Conservation (phyloP, 2,797 vertebrate genomes). For the Liparis tanakae region DNA sequence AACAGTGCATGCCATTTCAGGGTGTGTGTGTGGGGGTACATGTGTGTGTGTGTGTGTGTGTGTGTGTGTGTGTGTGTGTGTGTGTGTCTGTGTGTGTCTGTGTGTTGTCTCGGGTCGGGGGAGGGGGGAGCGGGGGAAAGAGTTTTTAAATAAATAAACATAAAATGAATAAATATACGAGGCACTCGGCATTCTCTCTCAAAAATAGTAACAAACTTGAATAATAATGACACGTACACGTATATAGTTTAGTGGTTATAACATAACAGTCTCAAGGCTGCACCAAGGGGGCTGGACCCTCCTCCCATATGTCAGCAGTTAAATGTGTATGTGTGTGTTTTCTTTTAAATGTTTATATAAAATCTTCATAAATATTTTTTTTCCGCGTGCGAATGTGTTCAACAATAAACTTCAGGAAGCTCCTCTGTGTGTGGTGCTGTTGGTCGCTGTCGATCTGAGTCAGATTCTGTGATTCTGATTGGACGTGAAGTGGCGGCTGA, state of each 20-base stretch:
- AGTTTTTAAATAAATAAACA: constrained; percentile 56
- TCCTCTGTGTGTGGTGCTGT: constrained; percentile 27
- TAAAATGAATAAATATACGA: constrained; percentile 77
- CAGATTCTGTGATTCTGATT: constrained; percentile 47
- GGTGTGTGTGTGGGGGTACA: constrained; percentile 1
- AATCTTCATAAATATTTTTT: constrained; percentile 2
- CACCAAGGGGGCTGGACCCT: constrained; percentile 80
- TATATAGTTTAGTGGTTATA: constrained; percentile 85
- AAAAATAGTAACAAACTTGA: constrained; percentile 79
- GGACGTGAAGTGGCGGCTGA: constrained; percentile 32
- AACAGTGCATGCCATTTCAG: constrained; percentile 83
- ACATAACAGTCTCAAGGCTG: constrained; percentile 87
- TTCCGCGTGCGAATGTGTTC: constrained; percentile 58
- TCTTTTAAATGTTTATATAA: background rate
- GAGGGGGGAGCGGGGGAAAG: background rate
- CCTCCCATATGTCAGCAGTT: constrained; percentile 70
- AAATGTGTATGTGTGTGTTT: constrained; percentile 53
- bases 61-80: constrained; percentile 2
- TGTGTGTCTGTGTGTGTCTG: too few relatives aligned
- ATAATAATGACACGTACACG: constrained; percentile 83
- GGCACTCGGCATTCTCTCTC: constrained; percentile 87
- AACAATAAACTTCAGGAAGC: constrained; percentile 51
- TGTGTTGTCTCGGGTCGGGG: too few relatives aligned
- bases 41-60: too few relatives aligned
- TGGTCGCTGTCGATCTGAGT: constrained; percentile 30